Percentiles rank a stretch among this genome's conserved stretches.
phyloP scores from a whole-genome alignment of 2,113 vertebrate species.

The Tragelaphus buxtoni region DNA sequence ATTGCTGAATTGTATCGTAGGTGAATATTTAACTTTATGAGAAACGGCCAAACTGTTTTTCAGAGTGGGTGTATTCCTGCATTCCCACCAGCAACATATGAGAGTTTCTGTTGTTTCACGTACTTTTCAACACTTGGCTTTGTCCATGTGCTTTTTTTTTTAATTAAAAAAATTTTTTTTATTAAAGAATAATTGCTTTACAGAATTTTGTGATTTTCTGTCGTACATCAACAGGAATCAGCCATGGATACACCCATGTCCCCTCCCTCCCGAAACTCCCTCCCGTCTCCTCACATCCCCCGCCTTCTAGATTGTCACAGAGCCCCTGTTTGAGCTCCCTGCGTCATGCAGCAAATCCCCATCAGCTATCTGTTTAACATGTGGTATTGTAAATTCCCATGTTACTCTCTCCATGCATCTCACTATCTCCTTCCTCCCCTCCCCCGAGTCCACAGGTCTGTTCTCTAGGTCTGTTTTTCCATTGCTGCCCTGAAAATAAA shows the following conservation, averaged over 20 bases:
- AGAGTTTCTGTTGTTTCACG: neutral
- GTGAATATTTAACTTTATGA: neutral
- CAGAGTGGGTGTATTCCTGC: neutral
- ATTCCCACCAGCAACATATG: neutral
- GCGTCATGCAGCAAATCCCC: neutral
- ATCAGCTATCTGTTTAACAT: neutral
- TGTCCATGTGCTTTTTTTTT: neutral
- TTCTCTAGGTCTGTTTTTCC: neutral
- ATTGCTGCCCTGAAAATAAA: neutral
- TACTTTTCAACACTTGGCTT: neutral
- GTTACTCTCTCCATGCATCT: neutral
- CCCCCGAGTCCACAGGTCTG: neutral
- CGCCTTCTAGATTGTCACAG: neutral
- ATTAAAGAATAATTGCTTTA: neutral
- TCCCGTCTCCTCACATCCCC: neutral
- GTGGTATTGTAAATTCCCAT: neutral
- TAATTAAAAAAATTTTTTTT: neutral
- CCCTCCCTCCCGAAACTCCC: neutral
- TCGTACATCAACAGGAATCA: neutral
- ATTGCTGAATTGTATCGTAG: neutral
- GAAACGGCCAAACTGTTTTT: neutral
- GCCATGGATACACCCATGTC: neutral
- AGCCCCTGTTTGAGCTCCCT: neutral
- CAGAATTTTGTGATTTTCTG: neutral
- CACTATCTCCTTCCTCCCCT: neutral